Base-by-base conservation (phyloP, 2,888 invertebrate genomes). In the Cotesia congregata region DNA sequence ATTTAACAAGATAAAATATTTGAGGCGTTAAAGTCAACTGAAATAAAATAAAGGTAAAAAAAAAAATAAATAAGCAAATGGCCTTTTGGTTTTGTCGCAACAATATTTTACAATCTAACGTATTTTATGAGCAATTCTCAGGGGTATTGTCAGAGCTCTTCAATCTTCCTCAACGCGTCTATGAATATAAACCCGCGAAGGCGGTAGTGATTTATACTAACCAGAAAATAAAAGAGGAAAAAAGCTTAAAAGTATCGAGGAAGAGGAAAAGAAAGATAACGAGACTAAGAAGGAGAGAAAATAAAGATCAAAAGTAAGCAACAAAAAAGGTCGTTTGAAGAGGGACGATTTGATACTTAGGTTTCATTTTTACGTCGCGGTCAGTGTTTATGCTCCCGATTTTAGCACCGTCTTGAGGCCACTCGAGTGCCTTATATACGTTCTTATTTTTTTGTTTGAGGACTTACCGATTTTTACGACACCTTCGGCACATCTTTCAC, bases 31-130 rank as follows among this genome's bases (percentile, higher is more conserved):
- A 12, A 50, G 50, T 50, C 50, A 50, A 50, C 50, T 50, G 50
- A 50, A 50, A 50, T 50, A 50, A 50, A 50, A 50, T 50, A 50
- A 50, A 50, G 12, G 50, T 50, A 50, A 12, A 50, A 50, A 12
- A 50, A 50, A 50, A 50, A 12, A 30, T 30, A 30, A 30, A 30
- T 30, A 12, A 50, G 50, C 50, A 50, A 50, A 50, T 50, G 50
- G 50, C 50, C 50, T 50, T 50, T 67, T 74, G 67, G 64, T 74
- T 78, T 77, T 68, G 77, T 80, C 74, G 86, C 84, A 84, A 86
- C 86, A 86, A 86, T 86, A 86, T 86, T 86, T 86, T 86, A 86
- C 86, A 86, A 86, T 86, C 85, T 85, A 84, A 85, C 83, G 81
- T 83, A 86, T 83, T 86, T 86, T 86, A 86, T 85, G 85, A 86